A percentile compares a stretch with the other conserved stretches of the same genome.
These are phyloP conservation scores for Zaprionus obscuricornis DNA, from an alignment of 2,888 invertebrate genomes.

Conservation along the genomic window DNA sequence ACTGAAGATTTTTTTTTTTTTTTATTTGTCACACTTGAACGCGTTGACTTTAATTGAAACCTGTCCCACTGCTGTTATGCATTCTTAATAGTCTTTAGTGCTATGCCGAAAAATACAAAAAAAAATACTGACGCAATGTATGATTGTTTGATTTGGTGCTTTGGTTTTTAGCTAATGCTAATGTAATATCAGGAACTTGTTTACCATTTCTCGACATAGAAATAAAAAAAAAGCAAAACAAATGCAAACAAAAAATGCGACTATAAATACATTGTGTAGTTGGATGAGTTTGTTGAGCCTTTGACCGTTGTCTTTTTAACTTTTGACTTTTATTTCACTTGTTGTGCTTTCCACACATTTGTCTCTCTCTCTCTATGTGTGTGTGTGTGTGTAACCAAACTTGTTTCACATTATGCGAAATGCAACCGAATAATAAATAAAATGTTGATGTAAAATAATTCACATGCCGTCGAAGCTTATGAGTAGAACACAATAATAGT, in stretches of 20 bases:
- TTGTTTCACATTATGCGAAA: slow-evolving; percentile 53
- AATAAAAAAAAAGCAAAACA: slow-evolving; percentile 9
- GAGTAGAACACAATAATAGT: slow-evolving; percentile 16
- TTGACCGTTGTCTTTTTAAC: slow-evolving; percentile 44
- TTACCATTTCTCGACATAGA: slow-evolving; percentile 37
- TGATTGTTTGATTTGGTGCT: too few relatives aligned
- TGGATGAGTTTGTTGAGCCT: slow-evolving; percentile 14
- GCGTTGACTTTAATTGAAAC: slow-evolving; percentile 28
- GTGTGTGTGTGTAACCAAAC: slow-evolving; percentile 42
- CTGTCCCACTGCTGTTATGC: slow-evolving; percentile 19
- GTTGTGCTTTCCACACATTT: slow-evolving; percentile 46
- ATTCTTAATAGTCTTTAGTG: slow-evolving; percentile 11
- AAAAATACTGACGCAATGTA: slow-evolving; percentile 8
- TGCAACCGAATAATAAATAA: slow-evolving; percentile 54
- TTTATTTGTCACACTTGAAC: slow-evolving; percentile 7
- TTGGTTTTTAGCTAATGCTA: too few relatives aligned
- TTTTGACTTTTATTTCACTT: slow-evolving; percentile 73
- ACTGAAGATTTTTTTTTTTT: too few relatives aligned
- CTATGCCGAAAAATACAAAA: too few relatives aligned
- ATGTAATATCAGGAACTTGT: too few relatives aligned
- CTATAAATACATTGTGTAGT: too few relatives aligned
- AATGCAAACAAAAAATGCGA: slow-evolving; percentile 17
- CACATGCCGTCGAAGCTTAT: slow-evolving; percentile 40
- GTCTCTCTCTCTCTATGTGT: not conserved
- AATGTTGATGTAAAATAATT: slow-evolving; percentile 55